Base-by-base conservation (phyloP, 1,140 invertebrate genomes). In the Odontomachus brunneus region DNA sequence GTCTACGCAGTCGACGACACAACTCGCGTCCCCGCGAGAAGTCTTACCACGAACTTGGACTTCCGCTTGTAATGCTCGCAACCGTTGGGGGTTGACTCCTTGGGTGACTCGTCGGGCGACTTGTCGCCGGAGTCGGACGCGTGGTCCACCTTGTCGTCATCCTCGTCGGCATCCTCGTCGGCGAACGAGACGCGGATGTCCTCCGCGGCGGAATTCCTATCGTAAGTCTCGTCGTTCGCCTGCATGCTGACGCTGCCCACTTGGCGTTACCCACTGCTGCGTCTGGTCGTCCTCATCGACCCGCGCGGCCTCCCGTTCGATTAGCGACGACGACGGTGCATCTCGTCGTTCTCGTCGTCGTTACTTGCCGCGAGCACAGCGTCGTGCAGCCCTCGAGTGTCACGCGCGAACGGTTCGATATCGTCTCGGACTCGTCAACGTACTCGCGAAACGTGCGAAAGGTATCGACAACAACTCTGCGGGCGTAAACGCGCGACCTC, bases 21-120 rank as follows among this genome's bases (percentile, higher is more conserved):
- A 0, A 44, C 3, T 44, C 38, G n/a, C 19, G 38, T n/a, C 12
- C 0, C n/a, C 4, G 9, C 22, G n/a, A n/a, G n/a, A 60, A 55
- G 72, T 72, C 96, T 96, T 94, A 97, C 97, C 93, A 97, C 97
- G 94, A 97, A 97, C 94, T 97, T 97, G 4, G 96, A 97, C 90
- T 96, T 96, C 89, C 97, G 95, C 90, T 97, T 97, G 86, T 97
- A 97, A 93, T 97, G 97, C 69, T 95, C 95, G 92, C 97, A 97
- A 55, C 97, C 97, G 59, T 92, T 87, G 11, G 83, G 24, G n/a
- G 71, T 74, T 1, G 78, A 44, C 38, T 3, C n/a, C n/a, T n/a
- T 3, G 38, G 38, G 4, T 44, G 38, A 7, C 9, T 44, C 49
- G 12, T 89, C 82, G 0, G 49, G 60, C 1, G 63, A 29, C 33